Evolutionary conservation across 2,888 invertebrate species (phyloP).

Genomic region (Caradrina clavipalpis): DNA sequence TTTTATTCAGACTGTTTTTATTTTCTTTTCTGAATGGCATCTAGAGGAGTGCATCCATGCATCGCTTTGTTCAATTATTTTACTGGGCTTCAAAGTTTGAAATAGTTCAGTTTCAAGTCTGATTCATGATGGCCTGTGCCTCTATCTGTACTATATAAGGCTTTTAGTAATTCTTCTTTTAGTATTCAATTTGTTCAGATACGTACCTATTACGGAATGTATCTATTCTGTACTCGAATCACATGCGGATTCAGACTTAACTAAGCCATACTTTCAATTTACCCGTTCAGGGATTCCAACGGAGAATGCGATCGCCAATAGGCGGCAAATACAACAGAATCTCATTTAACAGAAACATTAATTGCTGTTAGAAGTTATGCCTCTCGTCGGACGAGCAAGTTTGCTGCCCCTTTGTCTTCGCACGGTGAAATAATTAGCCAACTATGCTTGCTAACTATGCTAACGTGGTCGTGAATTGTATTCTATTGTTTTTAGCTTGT

Average conservation of each 20-base stretch:
- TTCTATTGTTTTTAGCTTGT: constrained; percentile 52
- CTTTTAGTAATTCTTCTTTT: background rate
- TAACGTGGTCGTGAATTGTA: constrained; percentile 39
- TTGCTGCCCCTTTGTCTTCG: constrained; percentile 59
- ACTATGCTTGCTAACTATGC: constrained; percentile 59
- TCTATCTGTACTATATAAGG: too few species aligned
- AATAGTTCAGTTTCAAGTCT: background rate
- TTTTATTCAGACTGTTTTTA: constrained; percentile 31
- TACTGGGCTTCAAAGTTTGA: background rate
- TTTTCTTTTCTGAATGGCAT: constrained; percentile 23
- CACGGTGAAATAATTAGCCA: constrained; percentile 63
- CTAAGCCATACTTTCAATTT: constrained; percentile 13
- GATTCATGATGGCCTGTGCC: background rate
- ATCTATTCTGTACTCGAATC: too few species aligned
- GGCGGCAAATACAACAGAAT: constrained; percentile 53
- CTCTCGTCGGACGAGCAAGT: constrained; percentile 64
- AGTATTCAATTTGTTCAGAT: background rate
- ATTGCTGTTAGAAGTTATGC: constrained; percentile 70
- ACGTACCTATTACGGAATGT: background rate
- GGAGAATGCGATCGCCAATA: constrained; percentile 50
- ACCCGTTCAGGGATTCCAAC: background rate
- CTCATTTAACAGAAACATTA: constrained; percentile 67
- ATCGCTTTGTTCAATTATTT: constrained; percentile 9
- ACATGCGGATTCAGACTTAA: background rate
- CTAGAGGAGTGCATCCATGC: constrained; percentile 31